phyloP scores from a whole-genome alignment of 92 coral and sea anemone genomes.

The Virgularia gustaviana region DNA sequence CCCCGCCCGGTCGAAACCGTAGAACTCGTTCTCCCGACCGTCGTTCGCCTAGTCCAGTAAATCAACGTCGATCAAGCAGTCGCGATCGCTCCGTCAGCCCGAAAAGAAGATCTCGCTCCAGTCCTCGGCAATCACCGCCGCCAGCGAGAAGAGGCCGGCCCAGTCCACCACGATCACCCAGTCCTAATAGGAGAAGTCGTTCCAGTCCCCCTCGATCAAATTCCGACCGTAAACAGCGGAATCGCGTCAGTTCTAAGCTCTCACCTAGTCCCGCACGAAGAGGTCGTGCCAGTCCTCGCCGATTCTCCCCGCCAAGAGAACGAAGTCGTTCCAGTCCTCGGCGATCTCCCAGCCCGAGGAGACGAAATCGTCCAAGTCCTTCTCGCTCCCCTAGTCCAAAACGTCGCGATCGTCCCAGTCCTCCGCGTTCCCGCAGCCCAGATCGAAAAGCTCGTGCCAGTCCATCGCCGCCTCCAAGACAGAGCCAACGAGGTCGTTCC shows the following conservation, averaged over 20 bases:
- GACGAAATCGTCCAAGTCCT: neutral
- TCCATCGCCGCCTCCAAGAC: slow-evolving; percentile 13
- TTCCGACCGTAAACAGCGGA: slow-evolving; percentile 3
- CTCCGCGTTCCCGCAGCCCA: slow-evolving; percentile 22
- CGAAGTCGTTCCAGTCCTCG: slow-evolving; percentile 13
- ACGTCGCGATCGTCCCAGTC: no score
- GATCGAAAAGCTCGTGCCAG: slow-evolving; percentile 25
- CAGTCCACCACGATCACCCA: neutral
- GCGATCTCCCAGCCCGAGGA: neutral
- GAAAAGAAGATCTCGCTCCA: neutral
- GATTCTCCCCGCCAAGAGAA: neutral
- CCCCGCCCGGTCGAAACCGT: slow-evolving; percentile 12
- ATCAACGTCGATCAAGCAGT: slow-evolving; percentile 25
- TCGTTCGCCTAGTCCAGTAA: slow-evolving; percentile 1
- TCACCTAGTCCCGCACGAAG: slow-evolving; percentile 10
- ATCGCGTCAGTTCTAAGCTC: neutral
- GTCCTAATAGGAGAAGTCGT: neutral
- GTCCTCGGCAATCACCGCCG: neutral
- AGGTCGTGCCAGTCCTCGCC: neutral
- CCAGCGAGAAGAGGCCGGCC: neutral
- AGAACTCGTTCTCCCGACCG: slow-evolving; percentile 10
- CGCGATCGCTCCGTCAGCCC: no score
- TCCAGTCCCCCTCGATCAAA: neutral
- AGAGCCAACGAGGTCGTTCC: no score
- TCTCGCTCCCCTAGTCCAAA: slow-evolving; percentile 11